Percentiles rank a stretch among this genome's conserved stretches.
phyloP scores from a whole-genome alignment of 2,113 vertebrate genomes.

The Andinoacara biseriatus region DNA sequence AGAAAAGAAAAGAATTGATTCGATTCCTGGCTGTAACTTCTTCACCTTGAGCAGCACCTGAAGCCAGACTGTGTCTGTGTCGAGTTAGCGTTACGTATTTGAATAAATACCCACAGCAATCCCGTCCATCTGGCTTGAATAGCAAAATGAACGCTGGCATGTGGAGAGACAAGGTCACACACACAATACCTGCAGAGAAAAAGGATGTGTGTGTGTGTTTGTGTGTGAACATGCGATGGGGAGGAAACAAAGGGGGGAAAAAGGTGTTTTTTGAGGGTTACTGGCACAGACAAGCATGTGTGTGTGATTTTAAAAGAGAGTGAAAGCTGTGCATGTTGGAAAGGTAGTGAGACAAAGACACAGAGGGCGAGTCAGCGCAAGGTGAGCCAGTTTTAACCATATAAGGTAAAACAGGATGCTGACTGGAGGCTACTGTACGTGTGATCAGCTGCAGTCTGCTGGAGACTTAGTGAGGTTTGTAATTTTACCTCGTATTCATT shows the following conservation, averaged over 20 bases:
- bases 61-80: neutral
- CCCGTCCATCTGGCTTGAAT: constrained; percentile 40
- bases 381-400: constrained; percentile 38
- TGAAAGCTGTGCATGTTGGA: constrained; percentile 1
- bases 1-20: neutral
- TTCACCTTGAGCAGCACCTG: neutral
- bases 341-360: neutral
- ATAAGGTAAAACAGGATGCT: constrained; percentile 44
- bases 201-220: neutral
- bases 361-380: neutral
- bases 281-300: neutral
- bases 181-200: constrained; percentile 7
- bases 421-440: neutral
- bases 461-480: neutral
- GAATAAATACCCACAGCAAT: constrained; percentile 15
- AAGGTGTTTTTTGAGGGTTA: neutral
- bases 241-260: neutral
- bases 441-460: constrained; percentile 15
- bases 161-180: constrained; percentile 35
- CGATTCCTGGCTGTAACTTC: fast-evolving
- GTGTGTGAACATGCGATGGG: neutral
- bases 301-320: neutral
- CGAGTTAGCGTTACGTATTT: constrained; percentile 13
- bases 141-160: constrained; percentile 22
- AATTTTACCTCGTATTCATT: neutral